Base-by-base conservation (phyloP, 2,797 vertebrate genomes). In the Sebastiscus tertius region DNA sequence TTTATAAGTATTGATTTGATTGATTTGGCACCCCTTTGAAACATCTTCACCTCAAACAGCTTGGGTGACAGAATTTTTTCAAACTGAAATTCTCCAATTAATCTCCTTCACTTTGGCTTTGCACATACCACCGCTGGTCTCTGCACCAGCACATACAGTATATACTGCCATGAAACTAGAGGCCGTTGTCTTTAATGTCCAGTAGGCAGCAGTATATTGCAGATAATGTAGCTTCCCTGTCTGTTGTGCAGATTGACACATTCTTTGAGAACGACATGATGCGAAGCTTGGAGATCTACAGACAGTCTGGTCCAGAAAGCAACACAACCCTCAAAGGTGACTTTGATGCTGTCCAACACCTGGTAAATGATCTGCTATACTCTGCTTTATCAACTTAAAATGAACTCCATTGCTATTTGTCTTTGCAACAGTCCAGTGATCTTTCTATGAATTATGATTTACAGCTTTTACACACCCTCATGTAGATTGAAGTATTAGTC, bases 251-350 rank as follows among this genome's bases (percentile, higher is more conserved):
- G 94, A 94, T 94, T 54, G 64, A 90, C 73, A 80, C 84, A 6
- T 94, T 86, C 81, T 92, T 95, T 82, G 88, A 93, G 60, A 79
- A 24, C 6, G 94, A 95, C 82, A 77, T 95, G 65, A 85, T 33
- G 70, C 46, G 3, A 16, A 95, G 94, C 80, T 64, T 95, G 67
- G 87, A 93, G 83, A 76, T 82, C 68, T 93, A 94, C 86, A 92
- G 78, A 72, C 24, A 83, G 13, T 91, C 81, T 1, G 12, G 79
- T 29, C 69, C 80, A 14, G 82, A 36, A 1, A 79, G 16, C 16
- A 93, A 93, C 83, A 60, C 29, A 20, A 89, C 85, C 68, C 64
- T 95, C 4, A 94, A 79, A 82, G 71, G 89, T 0, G 93, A 95
- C 66, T 94, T 95, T 71, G 91, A 95, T 64, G 42, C 83, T 1